phyloP scores from a whole-genome alignment of 2,113 vertebrate species.

The Gopherus evgoodei region DNA sequence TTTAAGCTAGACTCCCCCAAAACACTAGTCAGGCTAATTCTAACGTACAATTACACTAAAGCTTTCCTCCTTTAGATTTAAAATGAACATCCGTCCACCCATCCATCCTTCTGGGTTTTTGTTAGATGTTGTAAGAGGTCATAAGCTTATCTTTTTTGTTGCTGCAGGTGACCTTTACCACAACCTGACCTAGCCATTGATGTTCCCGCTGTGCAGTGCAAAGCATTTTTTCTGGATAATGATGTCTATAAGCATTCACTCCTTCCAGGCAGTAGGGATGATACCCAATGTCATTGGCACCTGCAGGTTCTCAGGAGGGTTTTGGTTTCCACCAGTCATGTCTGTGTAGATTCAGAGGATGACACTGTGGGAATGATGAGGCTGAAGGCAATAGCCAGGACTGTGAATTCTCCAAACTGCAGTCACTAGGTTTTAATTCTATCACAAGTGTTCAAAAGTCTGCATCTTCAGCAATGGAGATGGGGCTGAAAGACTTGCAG shows the following conservation, averaged over 20 bases:
- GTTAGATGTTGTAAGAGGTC: neutral
- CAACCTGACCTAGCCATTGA: neutral
- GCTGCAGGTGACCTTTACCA: neutral
- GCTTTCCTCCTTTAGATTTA: neutral
- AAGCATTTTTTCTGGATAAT: neutral
- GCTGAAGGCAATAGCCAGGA: rapidly evolving
- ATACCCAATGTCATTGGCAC: neutral
- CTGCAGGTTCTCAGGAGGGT: rapidly evolving
- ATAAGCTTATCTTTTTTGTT: neutral
- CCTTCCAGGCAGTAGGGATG: neutral
- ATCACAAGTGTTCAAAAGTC: neutral
- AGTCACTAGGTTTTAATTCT: neutral
- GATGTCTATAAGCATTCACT: neutral
- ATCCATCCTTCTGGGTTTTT: neutral
- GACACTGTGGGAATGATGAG: rapidly evolving
- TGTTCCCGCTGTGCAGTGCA: neutral
- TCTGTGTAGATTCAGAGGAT: neutral
- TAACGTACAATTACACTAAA: neutral
- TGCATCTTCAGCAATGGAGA: neutral
- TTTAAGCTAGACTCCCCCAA: slow-evolving; percentile 49
- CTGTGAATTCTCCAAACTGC: neutral
- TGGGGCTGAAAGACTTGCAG: neutral
- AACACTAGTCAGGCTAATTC: slow-evolving; percentile 3
- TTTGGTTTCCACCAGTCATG: neutral
- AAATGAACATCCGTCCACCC: rapidly evolving